These are phyloP conservation scores for Premnoplex brunnescens DNA, from an alignment of 2,797 vertebrate species.

Conservation along the genomic window DNA sequence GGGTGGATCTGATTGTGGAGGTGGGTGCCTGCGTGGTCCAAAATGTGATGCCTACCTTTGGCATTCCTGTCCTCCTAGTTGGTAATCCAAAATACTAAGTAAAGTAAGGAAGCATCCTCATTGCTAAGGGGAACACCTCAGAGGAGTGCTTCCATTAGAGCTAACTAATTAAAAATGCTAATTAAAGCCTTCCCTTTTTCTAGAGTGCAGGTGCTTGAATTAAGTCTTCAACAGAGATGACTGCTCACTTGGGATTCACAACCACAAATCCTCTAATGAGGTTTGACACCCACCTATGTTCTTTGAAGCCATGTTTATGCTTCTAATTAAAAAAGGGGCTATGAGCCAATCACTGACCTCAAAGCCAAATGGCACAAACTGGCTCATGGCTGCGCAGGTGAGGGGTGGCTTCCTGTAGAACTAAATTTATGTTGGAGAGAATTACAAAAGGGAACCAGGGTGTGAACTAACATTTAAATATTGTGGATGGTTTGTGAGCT, in stretches of 20 bases:
- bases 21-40: not conserved
- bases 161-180: not conserved
- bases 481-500: not conserved
- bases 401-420: not conserved
- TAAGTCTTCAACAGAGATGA: not conserved
- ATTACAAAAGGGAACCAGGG: not conserved
- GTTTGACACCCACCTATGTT: slow-evolving; percentile 5
- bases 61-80: not conserved
- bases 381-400: not conserved
- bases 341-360: not conserved
- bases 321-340: slow-evolving; percentile 7
- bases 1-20: not conserved
- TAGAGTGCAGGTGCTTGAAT: not conserved
- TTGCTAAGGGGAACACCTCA: not conserved
- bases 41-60: not conserved
- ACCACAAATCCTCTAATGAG: not conserved
- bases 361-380: not conserved
- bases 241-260: not conserved
- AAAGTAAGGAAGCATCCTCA: not conserved
- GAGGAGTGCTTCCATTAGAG: not conserved
- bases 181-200: slow-evolving; percentile 42
- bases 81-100: not conserved
- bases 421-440: not conserved
- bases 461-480: not conserved
- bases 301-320: slow-evolving; percentile 20